These are phyloP conservation scores for Glaucidium brasilianum DNA, from an alignment of 2,113 vertebrate species.

Conservation along the genomic window DNA sequence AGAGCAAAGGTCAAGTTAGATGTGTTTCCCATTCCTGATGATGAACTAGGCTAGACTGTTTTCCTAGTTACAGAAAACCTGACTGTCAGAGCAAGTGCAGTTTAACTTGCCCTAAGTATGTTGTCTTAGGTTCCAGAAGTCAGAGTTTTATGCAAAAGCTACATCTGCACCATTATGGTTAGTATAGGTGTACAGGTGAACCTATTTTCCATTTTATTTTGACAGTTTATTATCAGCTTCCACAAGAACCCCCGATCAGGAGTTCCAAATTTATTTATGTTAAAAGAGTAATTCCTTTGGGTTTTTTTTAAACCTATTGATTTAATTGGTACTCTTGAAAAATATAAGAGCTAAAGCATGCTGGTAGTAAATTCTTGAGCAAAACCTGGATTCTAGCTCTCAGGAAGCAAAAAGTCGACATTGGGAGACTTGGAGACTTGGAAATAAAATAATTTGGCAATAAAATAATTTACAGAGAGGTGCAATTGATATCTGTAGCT, in stretches of 20 bases:
- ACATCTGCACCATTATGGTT: not conserved
- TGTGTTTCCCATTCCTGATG: not conserved
- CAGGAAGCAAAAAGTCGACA: fast-evolving
- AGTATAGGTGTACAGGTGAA: not conserved
- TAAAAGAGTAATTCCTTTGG: not conserved
- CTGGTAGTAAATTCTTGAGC: not conserved
- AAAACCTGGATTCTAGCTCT: not conserved
- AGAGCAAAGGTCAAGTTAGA: not conserved
- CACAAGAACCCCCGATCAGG: not conserved
- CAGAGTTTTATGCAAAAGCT: not conserved
- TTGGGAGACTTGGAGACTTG: not conserved
- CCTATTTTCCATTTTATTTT: not conserved
- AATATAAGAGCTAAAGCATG: not conserved
- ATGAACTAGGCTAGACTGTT: not conserved
- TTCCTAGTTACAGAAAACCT: not conserved
- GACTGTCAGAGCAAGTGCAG: not conserved
- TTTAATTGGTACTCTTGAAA: not conserved
- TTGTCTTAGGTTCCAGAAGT: not conserved
- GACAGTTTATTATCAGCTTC: not conserved
- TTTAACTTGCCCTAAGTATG: not conserved
- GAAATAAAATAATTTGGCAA: not conserved
- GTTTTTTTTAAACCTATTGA: not conserved
- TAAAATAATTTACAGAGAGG: not conserved
- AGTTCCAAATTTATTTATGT: not conserved
- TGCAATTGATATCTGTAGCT: not conserved